Evolutionary conservation across 2,888 invertebrate species (phyloP).

Genomic region (Leptinotarsa peninsularis): DNA sequence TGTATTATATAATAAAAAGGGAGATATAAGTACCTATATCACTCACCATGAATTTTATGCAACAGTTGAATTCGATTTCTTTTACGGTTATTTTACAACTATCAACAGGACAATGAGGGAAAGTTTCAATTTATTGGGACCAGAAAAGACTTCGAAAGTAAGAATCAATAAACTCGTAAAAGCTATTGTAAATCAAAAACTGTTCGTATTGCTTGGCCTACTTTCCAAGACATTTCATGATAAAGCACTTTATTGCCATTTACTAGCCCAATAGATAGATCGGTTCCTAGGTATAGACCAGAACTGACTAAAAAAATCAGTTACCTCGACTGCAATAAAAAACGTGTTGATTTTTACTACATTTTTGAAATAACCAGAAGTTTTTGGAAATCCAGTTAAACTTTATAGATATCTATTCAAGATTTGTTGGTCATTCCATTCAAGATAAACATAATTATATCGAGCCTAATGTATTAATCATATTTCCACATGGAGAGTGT

Average conservation of each 20-base stretch:
- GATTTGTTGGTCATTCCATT: too few species aligned
- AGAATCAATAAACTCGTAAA: constrained; percentile 17
- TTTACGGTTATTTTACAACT: constrained; percentile 1
- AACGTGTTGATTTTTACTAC: neutral
- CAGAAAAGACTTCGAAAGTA: constrained; percentile 8
- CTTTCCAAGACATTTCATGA: neutral
- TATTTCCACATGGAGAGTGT: too few species aligned
- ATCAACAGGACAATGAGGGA: constrained; percentile 1
- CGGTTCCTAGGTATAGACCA: constrained; percentile 7
- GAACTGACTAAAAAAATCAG: neutral
- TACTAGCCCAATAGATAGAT: constrained; percentile 1
- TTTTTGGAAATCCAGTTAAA: too few species aligned
- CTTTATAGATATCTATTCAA: too few species aligned
- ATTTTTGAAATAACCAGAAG: too few species aligned
- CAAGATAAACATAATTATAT: too few species aligned
- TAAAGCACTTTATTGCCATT: constrained; percentile 11
- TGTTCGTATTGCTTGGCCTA: constrained; percentile 3
- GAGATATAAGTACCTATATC: too few species aligned
- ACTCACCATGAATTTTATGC: too few species aligned
- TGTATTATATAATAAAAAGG: too few species aligned
- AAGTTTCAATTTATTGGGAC: constrained; percentile 17
- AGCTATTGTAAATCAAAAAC: constrained; percentile 24
- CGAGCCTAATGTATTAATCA: too few species aligned
- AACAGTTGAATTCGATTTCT: too few species aligned
- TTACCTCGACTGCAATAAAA: neutral